Base-by-base conservation (phyloP, 53 echinoderm and acorn worm genomes). In the Luidia sarsii region DNA sequence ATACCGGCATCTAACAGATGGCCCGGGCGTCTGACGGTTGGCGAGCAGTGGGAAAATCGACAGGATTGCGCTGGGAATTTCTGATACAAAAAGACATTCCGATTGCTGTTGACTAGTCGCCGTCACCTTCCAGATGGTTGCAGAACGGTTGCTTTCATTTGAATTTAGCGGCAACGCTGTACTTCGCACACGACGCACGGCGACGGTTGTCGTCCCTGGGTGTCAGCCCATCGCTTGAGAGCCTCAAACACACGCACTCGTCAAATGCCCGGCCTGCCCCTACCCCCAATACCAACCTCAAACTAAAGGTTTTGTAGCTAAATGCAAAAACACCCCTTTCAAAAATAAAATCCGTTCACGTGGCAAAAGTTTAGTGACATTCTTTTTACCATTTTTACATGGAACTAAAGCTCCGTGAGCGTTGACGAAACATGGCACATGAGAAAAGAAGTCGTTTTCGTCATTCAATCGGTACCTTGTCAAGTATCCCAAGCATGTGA, bases 71-170 rank as follows among this genome's bases (percentile, higher is more conserved):
- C 77, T 77, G 77, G 77, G 77, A 77, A 77, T 77, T 77, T 77
- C 77, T 61, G 77, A 77, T 77, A 77, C 77, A 77, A 77, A 77
- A 77, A 77, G 77, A 77, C 77, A 77, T 77, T 77, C 77, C 77
- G 77, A 77, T 77, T 77, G 77, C 77, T 77, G 77, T 77, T 77
- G 77, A 77, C 77, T 77, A 77, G 60, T 77, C 77, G 77, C 62
- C 59, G 77, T 77, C 45, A 59, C 77, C 77, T 77, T 77, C 77
- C 77, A 77, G 77, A 77, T 77, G 77, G 77, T 77, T 77, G 77
- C 77, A 61, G 77, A 77, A 77, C 77, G 77, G 62, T 77, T 61
- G 77, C 77, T 77, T 77, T 77, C 77, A 77, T 77, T 77, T 77
- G 77, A 77, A 77, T 77, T 77, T 77, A 77, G 77, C 77, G 77